These are phyloP conservation scores for Diadophis punctatus DNA, from an alignment of 2,113 vertebrate species.

Conservation along the genomic window DNA sequence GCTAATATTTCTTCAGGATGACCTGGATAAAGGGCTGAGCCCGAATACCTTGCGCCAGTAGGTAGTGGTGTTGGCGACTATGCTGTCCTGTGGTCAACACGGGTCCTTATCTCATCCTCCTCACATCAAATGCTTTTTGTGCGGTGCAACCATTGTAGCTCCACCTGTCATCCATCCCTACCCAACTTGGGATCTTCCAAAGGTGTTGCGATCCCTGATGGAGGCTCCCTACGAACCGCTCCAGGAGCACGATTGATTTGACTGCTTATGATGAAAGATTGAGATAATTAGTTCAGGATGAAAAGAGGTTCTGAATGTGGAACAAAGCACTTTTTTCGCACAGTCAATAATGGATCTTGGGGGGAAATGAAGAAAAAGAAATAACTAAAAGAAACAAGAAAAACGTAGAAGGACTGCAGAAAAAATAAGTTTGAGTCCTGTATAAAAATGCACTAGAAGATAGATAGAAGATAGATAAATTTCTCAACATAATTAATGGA, in stretches of 20 bases:
- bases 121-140: too few relatives aligned
- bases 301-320: neutral
- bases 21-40: too few relatives aligned
- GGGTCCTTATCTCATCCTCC: too few relatives aligned
- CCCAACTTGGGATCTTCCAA: too few relatives aligned
- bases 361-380: neutral
- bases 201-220: too few relatives aligned
- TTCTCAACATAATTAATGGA: neutral
- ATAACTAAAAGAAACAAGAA: neutral
- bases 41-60: too few relatives aligned
- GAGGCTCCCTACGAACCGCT: too few relatives aligned
- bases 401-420: neutral
- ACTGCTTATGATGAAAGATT: neutral
- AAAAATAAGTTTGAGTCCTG: neutral
- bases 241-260: neutral
- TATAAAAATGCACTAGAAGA: neutral
- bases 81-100: too few relatives aligned
- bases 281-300: neutral
- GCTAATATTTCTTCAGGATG: too few relatives aligned
- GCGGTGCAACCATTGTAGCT: too few relatives aligned
- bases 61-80: too few relatives aligned
- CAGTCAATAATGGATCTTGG: neutral
- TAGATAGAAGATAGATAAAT: neutral
- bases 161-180: too few relatives aligned
- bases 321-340: neutral